Base-by-base conservation (phyloP, 1,140 invertebrate species). In the Tetramorium parvispinum region DNA sequence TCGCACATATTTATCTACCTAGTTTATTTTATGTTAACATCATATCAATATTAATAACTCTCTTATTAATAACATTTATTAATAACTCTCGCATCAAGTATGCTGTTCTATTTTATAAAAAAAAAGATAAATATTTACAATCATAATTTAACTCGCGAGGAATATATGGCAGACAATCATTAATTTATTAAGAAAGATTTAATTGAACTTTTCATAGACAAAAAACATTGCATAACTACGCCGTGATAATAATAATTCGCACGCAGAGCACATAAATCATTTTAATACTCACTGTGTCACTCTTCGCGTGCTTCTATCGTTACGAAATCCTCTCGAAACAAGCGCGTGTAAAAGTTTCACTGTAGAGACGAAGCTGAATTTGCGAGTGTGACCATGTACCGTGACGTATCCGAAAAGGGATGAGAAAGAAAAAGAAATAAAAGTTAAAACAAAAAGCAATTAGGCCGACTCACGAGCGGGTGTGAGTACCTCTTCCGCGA, bases 251-350 rank as follows among this genome's bases (percentile, higher is more conserved):
- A 32, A 53, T 16, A 32, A 24, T 70, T 61, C 3, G 4, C n/a
- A 51, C 27, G 46, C 32, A 37, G 2, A 11, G 32, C 63, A 46
- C 32, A 21, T 40, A 53, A 68, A 40, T 40, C 3, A 18, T 18
- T 5, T 7, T 68, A 79, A 68, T 81, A 81, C 77, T 81, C 32
- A 81, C 77, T 51, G n/a, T 68, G 77, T 2, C n/a, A 68, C 7
- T 81, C 13, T 81, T 40, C 46, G 32, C 2, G 77, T 79, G n/a
- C 8, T 51, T 40, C 16, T 11, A 3, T 55, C 21, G 32, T 79
- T 75, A 37, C 21, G 8, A 70, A 81, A 53, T 70, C 46, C 18
- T 21, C 8, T 6, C 21, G 16, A 40, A 77, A 46, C 6, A 57
- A 27, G 21, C 10, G 57, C 21, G 37, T 46, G 6, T 6, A 46